Evolutionary conservation across 1,140 invertebrate genomes (phyloP), one percentile per base, ranked within the genome.

Genomic region (Aricia agestis): DNA sequence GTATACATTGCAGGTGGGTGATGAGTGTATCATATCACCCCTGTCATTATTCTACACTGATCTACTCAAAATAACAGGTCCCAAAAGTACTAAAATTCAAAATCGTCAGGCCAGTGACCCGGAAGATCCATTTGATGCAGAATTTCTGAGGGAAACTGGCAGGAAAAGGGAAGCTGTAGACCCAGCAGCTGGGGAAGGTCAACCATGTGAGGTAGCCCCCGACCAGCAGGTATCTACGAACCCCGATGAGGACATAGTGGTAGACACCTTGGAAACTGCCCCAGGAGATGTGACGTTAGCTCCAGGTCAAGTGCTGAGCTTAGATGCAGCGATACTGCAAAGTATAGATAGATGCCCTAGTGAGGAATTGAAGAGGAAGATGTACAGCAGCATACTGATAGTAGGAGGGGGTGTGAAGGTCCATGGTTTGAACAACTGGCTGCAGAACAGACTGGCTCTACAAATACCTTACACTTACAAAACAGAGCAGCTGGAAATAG

Each of bases 121-220:
- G 5, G 97, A 98, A 90, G 98, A 99, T 92, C 97, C 97, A 10
- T 97, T 98, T 87, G 98, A 99, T 93, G 96, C 97, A 66, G 96
- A 96, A 85, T 99, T 98, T 84, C 90, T 99, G 4, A 93, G 96
- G 78, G 97, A 98, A 92, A 98, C 97, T 1, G 96, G 96, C 72
- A 94, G 96, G 86, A 94, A 94, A 76, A 76, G 83, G n/a, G 91
- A 92, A 70, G 82, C 87, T 58, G 90, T 81, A 1, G 90, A 91
- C 70, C 81, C 85, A 36, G 78, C 77, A 92, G 94, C 88, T 84
- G 86, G 93, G 92, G 91, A 94, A 91, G 76, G 93, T 93, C 75
- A 96, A 94, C 89, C 95, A 94, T 79, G 94, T 89, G 89, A 89
- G 93, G 82, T 92, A 84, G 75, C 90, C 78, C 72, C 86, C 79